Evolutionary conservation across 1,140 invertebrate species (phyloP), one percentile per base, ranked within the genome.

Genomic region (Ladona fulva): DNA sequence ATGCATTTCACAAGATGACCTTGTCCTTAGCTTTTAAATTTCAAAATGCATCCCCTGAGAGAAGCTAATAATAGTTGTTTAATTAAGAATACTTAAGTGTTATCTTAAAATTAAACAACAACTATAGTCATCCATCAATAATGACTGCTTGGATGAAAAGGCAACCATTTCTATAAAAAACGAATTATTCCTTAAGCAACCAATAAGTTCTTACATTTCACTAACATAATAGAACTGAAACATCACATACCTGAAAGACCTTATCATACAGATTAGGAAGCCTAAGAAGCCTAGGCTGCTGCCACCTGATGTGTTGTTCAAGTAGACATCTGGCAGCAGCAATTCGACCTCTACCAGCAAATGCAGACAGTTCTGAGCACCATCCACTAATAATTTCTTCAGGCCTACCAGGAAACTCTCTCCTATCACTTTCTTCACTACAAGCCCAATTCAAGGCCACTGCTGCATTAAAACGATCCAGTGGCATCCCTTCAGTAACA

Each of bases 211-310:
- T 14, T 75, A 74, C 1, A 79, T n/a, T 76, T 77, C 12, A 24
- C 1, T 10, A 29, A 12, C 37, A 29, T 79, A 75, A 22, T 77
- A 73, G 19, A 73, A 79, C n/a, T 75, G 80, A 74, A 76, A 74
- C 24, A 74, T 66, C 78, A 81, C 82, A 82, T 85, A 93, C 92
- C 84, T 94, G 95, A 86, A 98, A 99, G 79, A 99, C 92, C 80
- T 92, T 91, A 86, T 98, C 96, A 85, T 98, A 99, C 81, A 95
- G 91, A 76, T 92, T 87, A 29, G 96, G 96, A 84, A 99, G 87
- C 80, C 89, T 87, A 11, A 98, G 88, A 44, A 99, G 87, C 78
- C 90, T 88, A 25, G 97, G 96, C 81, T 91, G 89, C 79, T 91
- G 87, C 93, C 94, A 96, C 16, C 86, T 83, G 79, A 91, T 87